phyloP scores from a whole-genome alignment of 2,113 vertebrate species.

The Sprattus sprattus region DNA sequence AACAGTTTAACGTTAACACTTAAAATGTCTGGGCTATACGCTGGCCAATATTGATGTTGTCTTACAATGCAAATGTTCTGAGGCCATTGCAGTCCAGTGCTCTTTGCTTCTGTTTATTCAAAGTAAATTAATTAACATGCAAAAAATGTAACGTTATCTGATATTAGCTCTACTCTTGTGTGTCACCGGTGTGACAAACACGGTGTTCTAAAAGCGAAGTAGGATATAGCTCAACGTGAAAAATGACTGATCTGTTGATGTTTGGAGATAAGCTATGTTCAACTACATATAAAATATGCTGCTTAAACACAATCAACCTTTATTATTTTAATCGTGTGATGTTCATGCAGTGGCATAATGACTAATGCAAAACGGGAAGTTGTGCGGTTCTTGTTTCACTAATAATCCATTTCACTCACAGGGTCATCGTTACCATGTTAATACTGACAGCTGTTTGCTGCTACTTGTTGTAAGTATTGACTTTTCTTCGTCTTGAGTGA shows the following conservation, averaged over 20 bases:
- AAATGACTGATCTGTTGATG: background rate
- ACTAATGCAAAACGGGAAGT: background rate
- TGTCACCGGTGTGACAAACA: background rate
- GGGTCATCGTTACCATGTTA: conserved; percentile 82
- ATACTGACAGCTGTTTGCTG: conserved; percentile 81
- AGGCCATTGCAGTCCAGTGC: no score
- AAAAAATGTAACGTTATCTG: no score
- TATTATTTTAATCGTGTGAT: background rate
- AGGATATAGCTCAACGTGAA: no score
- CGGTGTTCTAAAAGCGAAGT: background rate
- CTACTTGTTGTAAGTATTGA: conserved; percentile 24
- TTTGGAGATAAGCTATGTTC: background rate
- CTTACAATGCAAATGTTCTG: no score
- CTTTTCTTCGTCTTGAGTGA: background rate
- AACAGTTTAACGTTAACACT: no score
- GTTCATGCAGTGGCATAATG: background rate
- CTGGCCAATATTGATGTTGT: no score
- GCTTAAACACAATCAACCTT: background rate
- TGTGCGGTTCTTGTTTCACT: background rate
- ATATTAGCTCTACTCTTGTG: no score
- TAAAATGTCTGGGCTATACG: no score
- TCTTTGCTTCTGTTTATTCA: no score
- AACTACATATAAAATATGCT: background rate
- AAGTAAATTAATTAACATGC: no score
- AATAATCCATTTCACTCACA: conserved; percentile 46